Percentiles rank a stretch among this genome's conserved stretches.
Conservation (phyloP, 2,113 vertebrate genomes). For the human (Homo sapiens) region DNA sequence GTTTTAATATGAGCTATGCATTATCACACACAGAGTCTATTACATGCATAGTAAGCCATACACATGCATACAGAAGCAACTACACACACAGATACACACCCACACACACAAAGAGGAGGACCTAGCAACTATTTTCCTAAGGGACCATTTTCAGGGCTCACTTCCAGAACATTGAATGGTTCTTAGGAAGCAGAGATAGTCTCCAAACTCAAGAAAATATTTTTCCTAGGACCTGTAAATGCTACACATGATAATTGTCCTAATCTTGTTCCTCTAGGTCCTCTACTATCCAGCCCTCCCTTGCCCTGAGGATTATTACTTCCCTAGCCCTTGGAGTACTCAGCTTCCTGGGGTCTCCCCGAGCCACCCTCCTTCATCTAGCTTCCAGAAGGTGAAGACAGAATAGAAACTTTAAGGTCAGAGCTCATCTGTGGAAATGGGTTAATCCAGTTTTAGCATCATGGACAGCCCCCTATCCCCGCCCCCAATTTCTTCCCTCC, state of each 20-base stretch:
- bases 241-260: background rate
- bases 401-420: background rate
- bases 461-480: background rate
- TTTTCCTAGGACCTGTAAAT: background rate
- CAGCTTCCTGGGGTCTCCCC: background rate
- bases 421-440: background rate
- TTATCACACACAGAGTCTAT: background rate
- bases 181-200: background rate
- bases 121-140: background rate
- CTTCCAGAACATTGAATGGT: background rate
- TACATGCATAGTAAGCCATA: background rate
- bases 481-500: fast-evolving
- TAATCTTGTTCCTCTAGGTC: background rate
- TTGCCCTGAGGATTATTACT: background rate
- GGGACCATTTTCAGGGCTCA: background rate
- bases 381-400: background rate
- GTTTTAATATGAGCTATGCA: slow-evolving; percentile 31
- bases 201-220: slow-evolving; percentile 35
- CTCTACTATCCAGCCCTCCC: background rate
- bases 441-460: slow-evolving; percentile 47
- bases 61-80: background rate
- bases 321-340: background rate
- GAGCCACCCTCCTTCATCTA: background rate
- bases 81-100: background rate
- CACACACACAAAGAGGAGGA: background rate